A percentile compares a stretch with the other conserved stretches of the same genome.
phyloP scores from a whole-genome alignment of 2,797 vertebrate species.

The Hydrolagus colliei region DNA sequence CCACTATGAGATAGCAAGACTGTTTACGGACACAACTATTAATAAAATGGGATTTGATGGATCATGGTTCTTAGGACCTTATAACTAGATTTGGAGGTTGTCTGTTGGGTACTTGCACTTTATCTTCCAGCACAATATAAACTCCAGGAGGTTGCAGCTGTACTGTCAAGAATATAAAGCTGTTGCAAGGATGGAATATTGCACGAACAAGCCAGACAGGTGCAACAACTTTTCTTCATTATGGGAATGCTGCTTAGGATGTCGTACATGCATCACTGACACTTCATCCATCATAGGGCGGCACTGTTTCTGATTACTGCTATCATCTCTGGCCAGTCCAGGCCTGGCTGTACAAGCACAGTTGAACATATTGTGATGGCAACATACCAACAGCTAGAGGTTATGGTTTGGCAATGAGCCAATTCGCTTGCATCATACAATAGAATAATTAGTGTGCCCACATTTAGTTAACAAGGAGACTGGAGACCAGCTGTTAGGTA shows the following conservation, averaged over 20 bases:
- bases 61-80: neutral
- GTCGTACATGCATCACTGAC: constrained; percentile 50
- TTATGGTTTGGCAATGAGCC: constrained; percentile 39
- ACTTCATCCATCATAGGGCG: constrained; percentile 50
- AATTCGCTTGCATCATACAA: constrained; percentile 43
- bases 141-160: neutral
- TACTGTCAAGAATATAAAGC: neutral
- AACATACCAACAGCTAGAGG: constrained; percentile 32
- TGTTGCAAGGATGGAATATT: constrained; percentile 38
- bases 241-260: constrained; percentile 52
- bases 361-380: constrained; percentile 36
- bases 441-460: constrained; percentile 42
- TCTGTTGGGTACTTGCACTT: neutral
- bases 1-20: neutral
- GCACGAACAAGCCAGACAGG: constrained; percentile 47
- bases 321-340: constrained; percentile 39
- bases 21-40: neutral
- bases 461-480: constrained; percentile 43
- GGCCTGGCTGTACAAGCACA: constrained; percentile 34
- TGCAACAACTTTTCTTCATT: constrained; percentile 51
- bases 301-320: constrained; percentile 47
- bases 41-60: neutral
- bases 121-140: constrained; percentile 23
- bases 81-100: neutral
- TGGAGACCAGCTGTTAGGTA: constrained; percentile 35